Conservation (phyloP, 2,888 invertebrate genomes). For the Synergus umbraculus region DNA sequence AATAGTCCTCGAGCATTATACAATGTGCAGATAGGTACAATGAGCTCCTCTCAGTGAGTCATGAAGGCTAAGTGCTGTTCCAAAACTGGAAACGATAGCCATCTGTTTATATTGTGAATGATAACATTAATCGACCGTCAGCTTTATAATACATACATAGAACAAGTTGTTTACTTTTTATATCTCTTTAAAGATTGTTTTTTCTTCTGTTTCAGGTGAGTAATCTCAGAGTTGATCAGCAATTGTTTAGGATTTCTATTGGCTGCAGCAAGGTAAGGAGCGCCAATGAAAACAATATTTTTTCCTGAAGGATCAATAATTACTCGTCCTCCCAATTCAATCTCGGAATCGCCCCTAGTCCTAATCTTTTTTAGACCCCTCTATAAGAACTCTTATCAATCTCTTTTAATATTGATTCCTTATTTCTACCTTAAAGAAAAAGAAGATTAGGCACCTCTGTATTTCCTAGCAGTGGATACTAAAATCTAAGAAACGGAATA, state of each 20-base stretch:
- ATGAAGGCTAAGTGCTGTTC: background rate
- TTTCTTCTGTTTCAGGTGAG: conserved; percentile 38
- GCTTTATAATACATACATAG: too few species aligned
- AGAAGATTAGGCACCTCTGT: too few species aligned
- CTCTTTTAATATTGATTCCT: background rate
- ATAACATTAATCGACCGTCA: too few species aligned
- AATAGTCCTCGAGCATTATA: conserved; percentile 57
- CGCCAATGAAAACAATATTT: background rate
- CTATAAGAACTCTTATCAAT: background rate
- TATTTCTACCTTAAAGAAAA: too few species aligned
- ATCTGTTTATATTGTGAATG: too few species aligned
- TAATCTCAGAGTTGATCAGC: background rate
- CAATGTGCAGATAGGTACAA: background rate
- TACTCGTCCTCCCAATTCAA: background rate
- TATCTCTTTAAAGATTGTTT: background rate
- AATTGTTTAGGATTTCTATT: background rate
- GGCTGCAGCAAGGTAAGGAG: background rate
- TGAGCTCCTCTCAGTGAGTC: conserved; percentile 26
- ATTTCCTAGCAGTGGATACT: too few species aligned
- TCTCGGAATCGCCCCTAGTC: background rate
- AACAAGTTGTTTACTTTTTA: too few species aligned
- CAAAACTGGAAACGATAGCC: background rate
- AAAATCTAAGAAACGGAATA: too few species aligned
- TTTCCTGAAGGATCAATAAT: background rate
- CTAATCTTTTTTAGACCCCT: background rate